phyloP scores from a whole-genome alignment of 2,888 invertebrate species.

The Sceliomorpha sp. region DNA sequence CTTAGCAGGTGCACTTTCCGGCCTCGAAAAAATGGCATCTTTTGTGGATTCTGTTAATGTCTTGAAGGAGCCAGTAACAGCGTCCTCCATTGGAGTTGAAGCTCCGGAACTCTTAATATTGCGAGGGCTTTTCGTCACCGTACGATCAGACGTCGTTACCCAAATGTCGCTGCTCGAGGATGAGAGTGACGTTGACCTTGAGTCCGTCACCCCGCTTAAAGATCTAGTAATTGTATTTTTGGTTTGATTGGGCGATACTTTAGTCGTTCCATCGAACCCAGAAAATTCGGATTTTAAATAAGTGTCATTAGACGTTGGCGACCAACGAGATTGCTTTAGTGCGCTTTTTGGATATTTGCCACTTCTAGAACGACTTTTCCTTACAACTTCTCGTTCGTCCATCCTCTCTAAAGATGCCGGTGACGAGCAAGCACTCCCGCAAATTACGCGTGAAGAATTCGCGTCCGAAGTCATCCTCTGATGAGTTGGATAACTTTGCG shows the following conservation, averaged over 20 bases:
- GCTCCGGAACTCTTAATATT: conserved; percentile 81
- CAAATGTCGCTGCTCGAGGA: conserved; percentile 83
- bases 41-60: conserved; percentile 72
- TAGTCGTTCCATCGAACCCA: conserved; percentile 49
- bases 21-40: conserved; percentile 80
- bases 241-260: conserved; percentile 65
- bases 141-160: conserved; percentile 82
- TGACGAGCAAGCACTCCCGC: conserved; percentile 75
- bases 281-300: conserved; percentile 59
- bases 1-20: conserved; percentile 82
- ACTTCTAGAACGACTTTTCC: conserved; percentile 57
- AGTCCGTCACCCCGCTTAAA: conserved; percentile 64
- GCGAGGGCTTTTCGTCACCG: conserved; percentile 80
- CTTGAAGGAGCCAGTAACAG: conserved; percentile 67
- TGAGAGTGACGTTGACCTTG: conserved; percentile 80
- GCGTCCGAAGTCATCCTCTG: conserved; percentile 78
- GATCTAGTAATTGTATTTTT: conserved; percentile 63
- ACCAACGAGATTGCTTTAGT: conserved; percentile 66
- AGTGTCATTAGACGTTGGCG: conserved; percentile 65
- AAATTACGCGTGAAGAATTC: conserved; percentile 56
- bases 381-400: conserved; percentile 66
- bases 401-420: conserved; percentile 78
- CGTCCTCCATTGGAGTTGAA: conserved; percentile 82
- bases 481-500: conserved; percentile 82
- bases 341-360: conserved; percentile 69